Percentiles rank a stretch among this genome's conserved stretches.
Conservation (phyloP, 1,140 invertebrate genomes). For the Pteromalus puparum region DNA sequence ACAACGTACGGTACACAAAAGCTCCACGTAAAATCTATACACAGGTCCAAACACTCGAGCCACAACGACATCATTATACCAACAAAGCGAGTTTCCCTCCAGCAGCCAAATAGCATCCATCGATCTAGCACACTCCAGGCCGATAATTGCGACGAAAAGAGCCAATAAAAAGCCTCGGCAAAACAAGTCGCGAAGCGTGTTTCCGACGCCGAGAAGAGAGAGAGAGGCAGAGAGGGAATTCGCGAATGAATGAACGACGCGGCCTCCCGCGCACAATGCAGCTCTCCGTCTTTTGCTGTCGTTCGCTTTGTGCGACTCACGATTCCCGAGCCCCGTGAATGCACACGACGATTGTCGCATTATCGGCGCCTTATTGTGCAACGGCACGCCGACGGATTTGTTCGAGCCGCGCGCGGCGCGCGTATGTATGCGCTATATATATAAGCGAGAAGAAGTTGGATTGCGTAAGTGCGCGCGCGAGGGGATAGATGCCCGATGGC, state of each 20-base stretch:
- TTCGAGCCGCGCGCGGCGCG: neutral
- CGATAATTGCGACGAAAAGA: neutral
- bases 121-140: neutral
- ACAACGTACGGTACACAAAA: too few relatives aligned
- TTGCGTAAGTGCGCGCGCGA: neutral
- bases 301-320: neutral
- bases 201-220: neutral
- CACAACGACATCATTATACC: neutral
- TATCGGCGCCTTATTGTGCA: constrained; percentile 37
- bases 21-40: too few relatives aligned
- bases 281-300: neutral
- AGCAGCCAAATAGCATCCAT: neutral
- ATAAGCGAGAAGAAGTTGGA: neutral
- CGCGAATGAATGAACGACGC: neutral
- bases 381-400: constrained; percentile 30
- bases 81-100: neutral
- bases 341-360: constrained; percentile 35
- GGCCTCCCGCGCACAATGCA: constrained; percentile 10
- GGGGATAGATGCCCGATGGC: neutral
- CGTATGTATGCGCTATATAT: neutral
- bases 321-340: neutral
- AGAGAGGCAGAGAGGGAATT: neutral
- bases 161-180: neutral
- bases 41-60: neutral
- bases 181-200: neutral